Evolutionary conservation across 2,888 invertebrate species (phyloP).

Genomic region (Acanthosoma haemorrhoidale): DNA sequence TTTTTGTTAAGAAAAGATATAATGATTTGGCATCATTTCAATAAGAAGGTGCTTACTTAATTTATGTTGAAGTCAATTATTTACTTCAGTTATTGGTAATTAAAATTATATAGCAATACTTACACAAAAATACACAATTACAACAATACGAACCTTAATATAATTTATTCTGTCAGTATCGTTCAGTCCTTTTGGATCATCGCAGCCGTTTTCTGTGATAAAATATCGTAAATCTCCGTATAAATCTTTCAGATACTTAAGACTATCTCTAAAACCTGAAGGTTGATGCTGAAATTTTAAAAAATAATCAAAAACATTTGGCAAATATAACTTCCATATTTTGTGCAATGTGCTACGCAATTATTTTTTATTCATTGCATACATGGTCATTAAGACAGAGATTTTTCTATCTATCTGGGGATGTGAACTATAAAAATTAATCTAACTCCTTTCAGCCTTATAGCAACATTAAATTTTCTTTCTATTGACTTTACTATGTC

Average conservation of each 20-base stretch:
- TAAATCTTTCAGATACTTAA: conserved; percentile 54
- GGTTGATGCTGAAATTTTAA: conserved; percentile 52
- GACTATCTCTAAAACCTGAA: conserved; percentile 55
- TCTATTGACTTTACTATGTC: no score
- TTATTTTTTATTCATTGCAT: no score
- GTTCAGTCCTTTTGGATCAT: conserved; percentile 40
- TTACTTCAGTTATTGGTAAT: not conserved
- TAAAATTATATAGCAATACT: not conserved
- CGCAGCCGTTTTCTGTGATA: conserved; percentile 44
- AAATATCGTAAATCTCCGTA: conserved; percentile 52
- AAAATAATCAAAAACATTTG: not conserved
- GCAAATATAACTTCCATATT: no score
- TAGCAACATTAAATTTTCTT: no score
- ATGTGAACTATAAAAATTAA: no score
- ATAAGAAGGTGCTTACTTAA: not conserved
- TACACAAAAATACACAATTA: not conserved
- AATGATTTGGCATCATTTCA: not conserved
- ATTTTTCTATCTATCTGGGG: no score
- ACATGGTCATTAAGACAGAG: no score
- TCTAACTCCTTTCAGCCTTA: no score
- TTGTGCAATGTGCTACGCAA: no score
- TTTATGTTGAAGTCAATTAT: no score
- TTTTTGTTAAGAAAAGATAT: not conserved
- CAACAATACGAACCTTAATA: conserved; percentile 43
- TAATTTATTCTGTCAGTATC: conserved; percentile 50